phyloP scores from a whole-genome alignment of 2,888 invertebrate species.

The Hetaerina titia region DNA sequence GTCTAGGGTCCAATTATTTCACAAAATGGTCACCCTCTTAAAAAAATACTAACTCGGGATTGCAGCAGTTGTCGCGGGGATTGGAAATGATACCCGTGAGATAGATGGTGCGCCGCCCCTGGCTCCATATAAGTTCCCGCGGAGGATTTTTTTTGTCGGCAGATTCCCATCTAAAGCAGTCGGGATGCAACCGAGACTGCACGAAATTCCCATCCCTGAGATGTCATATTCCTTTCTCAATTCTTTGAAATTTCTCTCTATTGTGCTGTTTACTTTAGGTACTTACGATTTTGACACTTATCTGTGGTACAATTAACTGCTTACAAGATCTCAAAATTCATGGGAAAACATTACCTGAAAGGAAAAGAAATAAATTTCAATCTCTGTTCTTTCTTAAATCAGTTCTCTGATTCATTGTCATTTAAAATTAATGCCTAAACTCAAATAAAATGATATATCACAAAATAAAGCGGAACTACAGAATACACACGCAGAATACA shows the following conservation, averaged over 20 bases:
- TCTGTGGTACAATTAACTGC: neutral
- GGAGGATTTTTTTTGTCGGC: neutral
- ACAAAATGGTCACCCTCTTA: neutral
- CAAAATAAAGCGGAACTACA: too few relatives aligned
- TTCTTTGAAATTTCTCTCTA: neutral
- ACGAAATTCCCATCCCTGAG: neutral
- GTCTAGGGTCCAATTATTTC: conserved; percentile 45
- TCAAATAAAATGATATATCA: neutral
- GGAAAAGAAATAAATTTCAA: neutral
- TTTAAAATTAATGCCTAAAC: neutral
- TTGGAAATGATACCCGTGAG: conserved; percentile 53
- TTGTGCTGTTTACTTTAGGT: neutral
- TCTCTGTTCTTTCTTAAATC: too few relatives aligned
- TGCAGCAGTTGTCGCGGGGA: conserved; percentile 45
- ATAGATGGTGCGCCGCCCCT: neutral
- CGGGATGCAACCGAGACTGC: neutral
- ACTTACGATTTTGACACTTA: neutral
- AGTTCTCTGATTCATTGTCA: neutral
- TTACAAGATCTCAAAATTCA: neutral
- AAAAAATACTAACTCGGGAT: neutral
- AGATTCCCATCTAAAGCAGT: neutral
- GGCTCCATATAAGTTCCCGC: neutral
- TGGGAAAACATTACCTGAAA: conserved; percentile 30
- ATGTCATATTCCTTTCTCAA: neutral
- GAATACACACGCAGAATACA: too few relatives aligned